These are phyloP conservation scores for Syngnathus scovelli DNA, from an alignment of 2,113 vertebrate species.

Conservation along the genomic window DNA sequence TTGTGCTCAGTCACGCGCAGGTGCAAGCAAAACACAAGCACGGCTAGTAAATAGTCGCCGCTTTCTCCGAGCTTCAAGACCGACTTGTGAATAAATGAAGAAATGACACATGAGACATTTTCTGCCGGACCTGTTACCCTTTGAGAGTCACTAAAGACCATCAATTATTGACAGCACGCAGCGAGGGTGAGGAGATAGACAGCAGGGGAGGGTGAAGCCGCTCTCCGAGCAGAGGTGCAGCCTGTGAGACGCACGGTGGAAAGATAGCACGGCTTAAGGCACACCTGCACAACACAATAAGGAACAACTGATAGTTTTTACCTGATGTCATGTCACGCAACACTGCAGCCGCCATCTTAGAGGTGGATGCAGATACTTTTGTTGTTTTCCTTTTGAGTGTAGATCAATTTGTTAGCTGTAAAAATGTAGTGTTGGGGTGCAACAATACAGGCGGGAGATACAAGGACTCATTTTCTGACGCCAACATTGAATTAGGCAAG, in stretches of 20 bases:
- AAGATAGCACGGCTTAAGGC: background rate
- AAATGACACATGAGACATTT: constrained; percentile 51
- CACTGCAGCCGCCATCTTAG: background rate
- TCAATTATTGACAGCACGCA: constrained; percentile 73
- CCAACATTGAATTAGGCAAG: background rate
- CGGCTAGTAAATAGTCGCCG: background rate
- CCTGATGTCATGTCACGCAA: too few species aligned
- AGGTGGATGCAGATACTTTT: background rate
- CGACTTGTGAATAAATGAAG: constrained; percentile 47
- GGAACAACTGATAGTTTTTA: background rate
- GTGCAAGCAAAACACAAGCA: background rate
- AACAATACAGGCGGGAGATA: background rate
- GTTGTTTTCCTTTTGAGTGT: background rate
- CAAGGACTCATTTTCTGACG: background rate
- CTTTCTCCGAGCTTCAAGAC: constrained; percentile 20
- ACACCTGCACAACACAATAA: background rate
- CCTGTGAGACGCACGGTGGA: constrained; percentile 6
- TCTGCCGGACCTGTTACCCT: constrained; percentile 66
- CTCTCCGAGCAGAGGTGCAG: constrained; percentile 22
- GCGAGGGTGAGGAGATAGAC: constrained; percentile 61
- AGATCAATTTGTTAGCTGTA: background rate
- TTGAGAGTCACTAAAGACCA: constrained; percentile 68
- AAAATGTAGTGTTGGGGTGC: background rate
- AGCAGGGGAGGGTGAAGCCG: constrained; percentile 60
- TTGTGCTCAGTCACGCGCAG: background rate